A percentile compares a stretch with the other conserved stretches of the same genome.
Evolutionary conservation across 2,888 invertebrate genomes (phyloP).

Genomic region (Phalera bucephala): DNA sequence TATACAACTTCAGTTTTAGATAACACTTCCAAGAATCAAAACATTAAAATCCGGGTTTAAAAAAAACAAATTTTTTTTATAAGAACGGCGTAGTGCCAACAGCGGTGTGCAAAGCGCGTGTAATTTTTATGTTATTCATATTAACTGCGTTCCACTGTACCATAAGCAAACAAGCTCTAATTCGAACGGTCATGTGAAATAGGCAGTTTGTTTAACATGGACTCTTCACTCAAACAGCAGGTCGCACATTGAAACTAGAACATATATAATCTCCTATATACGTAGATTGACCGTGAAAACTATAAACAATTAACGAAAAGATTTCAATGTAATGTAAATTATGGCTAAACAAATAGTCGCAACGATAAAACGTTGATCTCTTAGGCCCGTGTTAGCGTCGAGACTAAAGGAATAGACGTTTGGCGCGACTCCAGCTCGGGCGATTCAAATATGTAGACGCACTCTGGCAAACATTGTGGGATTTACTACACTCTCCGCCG

Average conservation of each 20-base stretch:
- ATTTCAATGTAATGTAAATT: conserved; percentile 5
- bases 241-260: background rate
- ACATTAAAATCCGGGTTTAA: background rate
- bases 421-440: conserved; percentile 28
- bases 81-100: no score
- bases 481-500: conserved; percentile 30
- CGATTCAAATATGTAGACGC: conserved; percentile 26
- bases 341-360: conserved; percentile 11
- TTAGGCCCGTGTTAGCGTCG: conserved; percentile 13
- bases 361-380: conserved; percentile 11
- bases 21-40: background rate
- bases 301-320: conserved; percentile 3
- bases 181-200: conserved; percentile 1
- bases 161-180: conserved; percentile 1
- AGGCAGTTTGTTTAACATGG: conserved; percentile 1
- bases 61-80: no score
- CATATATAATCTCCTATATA: background rate
- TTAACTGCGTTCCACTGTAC: background rate
- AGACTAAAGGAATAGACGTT: conserved; percentile 18
- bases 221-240: background rate
- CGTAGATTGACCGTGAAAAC: background rate
- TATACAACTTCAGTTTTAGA: no score
- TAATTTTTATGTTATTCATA: background rate
- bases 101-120: background rate
- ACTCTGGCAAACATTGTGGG: conserved; percentile 38